Conservation (phyloP, 2,113 vertebrate genomes). For the Polypterus senegalus region DNA sequence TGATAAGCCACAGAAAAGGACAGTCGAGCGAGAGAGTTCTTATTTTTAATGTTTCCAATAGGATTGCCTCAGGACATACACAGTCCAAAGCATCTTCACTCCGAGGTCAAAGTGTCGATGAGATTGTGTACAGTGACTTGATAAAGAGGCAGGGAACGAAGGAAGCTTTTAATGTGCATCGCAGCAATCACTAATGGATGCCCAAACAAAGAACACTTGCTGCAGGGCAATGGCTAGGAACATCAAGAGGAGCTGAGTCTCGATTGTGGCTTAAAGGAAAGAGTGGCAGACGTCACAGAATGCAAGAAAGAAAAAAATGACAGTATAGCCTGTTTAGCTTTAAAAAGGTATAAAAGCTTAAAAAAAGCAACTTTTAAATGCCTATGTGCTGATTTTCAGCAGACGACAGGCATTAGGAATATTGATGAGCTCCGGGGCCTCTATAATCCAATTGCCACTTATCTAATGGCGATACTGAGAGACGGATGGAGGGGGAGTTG, state of each 20-base stretch:
- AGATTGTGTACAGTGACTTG: too few relatives aligned
- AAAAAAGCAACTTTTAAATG: slow-evolving; percentile 37
- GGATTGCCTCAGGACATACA: too few relatives aligned
- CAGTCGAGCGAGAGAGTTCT: too few relatives aligned
- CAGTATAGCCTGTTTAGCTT: slow-evolving; percentile 19
- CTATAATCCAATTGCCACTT: slow-evolving; percentile 74
- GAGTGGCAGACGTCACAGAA: slow-evolving; percentile 18
- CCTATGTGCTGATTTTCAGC: slow-evolving; percentile 32
- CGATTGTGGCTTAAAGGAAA: slow-evolving; percentile 32
- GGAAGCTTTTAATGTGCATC: too few relatives aligned
- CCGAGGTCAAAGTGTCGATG: too few relatives aligned
- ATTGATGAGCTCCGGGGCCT: slow-evolving; percentile 66
- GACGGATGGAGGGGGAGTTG: slow-evolving; percentile 31
- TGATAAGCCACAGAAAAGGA: too few relatives aligned
- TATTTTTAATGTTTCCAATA: too few relatives aligned
- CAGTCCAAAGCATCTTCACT: too few relatives aligned
- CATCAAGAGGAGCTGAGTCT: neutral
- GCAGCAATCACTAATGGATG: neutral
- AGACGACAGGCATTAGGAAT: slow-evolving; percentile 52
- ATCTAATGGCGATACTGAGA: slow-evolving; percentile 64
- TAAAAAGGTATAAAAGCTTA: slow-evolving; percentile 27
- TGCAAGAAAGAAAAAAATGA: slow-evolving; percentile 16
- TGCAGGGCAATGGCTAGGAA: neutral
- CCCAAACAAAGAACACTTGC: neutral
- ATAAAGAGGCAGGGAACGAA: too few relatives aligned